Evolutionary conservation across 2,797 vertebrate species (phyloP).

Genomic region (Lindbergichthys nudifrons): DNA sequence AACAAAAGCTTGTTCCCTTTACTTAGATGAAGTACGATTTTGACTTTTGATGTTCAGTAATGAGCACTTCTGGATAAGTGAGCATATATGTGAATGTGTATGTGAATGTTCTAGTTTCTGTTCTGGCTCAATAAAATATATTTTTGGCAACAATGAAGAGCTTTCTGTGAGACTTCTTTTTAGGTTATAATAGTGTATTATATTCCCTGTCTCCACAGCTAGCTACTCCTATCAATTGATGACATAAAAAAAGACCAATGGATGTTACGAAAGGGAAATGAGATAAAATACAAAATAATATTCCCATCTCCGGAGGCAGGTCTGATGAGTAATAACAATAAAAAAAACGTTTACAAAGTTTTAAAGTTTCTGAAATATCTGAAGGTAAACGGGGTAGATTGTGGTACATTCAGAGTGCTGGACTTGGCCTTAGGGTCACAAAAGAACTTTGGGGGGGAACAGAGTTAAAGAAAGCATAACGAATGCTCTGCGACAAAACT

Average conservation of each 20-base stretch:
- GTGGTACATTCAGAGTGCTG: constrained; percentile 84
- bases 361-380: constrained; percentile 72
- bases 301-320: constrained; percentile 70
- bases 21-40: constrained; percentile 74
- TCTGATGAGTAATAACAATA: constrained; percentile 67
- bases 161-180: constrained; percentile 78
- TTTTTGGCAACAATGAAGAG: constrained; percentile 89
- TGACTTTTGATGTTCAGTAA: constrained; percentile 79
- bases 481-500: constrained; percentile 58
- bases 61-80: constrained; percentile 83
- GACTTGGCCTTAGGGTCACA: constrained; percentile 78
- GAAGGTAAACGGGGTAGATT: constrained; percentile 71
- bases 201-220: constrained; percentile 73
- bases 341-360: constrained; percentile 76
- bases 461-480: constrained; percentile 39
- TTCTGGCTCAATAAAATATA: constrained; percentile 87
- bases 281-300: constrained; percentile 75
- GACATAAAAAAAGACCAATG: constrained; percentile 66
- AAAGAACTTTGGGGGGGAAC: constrained; percentile 49
- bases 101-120: constrained; percentile 79
- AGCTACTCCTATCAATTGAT: constrained; percentile 79
- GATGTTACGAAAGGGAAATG: constrained; percentile 68
- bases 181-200: constrained; percentile 78
- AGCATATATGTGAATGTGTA: constrained; percentile 41
- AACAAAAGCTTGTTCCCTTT: constrained; percentile 75